Conservation (phyloP, 2,888 invertebrate species). For the Cerastis rubricosa region DNA sequence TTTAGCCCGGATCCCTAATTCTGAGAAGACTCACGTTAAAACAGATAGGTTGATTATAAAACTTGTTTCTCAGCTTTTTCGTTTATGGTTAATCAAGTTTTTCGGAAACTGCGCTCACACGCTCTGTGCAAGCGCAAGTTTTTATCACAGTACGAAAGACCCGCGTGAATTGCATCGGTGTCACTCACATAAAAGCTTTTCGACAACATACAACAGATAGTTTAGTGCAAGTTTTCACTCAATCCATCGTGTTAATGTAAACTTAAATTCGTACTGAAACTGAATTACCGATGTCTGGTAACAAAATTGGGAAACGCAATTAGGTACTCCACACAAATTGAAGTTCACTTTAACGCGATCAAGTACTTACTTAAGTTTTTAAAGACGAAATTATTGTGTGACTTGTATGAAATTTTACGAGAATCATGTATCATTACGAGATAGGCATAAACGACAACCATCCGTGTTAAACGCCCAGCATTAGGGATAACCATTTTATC, state of each 20-base stretch:
- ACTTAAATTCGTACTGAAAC: background rate
- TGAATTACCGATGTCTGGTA: background rate
- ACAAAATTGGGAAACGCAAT: conserved; percentile 1
- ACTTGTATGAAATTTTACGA: conserved; percentile 31
- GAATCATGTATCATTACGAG: conserved; percentile 33
- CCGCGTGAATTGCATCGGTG: background rate
- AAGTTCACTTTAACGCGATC: background rate
- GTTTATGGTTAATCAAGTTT: background rate
- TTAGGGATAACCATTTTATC: conserved; percentile 63
- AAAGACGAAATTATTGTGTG: conserved; percentile 26
- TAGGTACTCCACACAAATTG: background rate
- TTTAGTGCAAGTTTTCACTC: background rate
- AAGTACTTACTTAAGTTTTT: background rate
- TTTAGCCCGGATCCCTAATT: background rate
- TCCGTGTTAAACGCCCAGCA: conserved; percentile 54
- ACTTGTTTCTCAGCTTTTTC: background rate
- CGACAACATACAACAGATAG: background rate
- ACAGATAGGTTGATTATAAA: background rate
- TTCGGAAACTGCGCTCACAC: background rate
- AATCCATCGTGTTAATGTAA: background rate
- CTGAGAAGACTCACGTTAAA: background rate
- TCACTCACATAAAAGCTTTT: background rate
- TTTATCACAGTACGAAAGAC: background rate
- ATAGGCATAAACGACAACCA: conserved; percentile 54
- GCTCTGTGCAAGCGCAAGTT: background rate